A percentile compares a stretch with the other conserved stretches of the same genome.
Evolutionary conservation across 2,113 vertebrate species (phyloP).

Genomic region (Hoplias malabaricus): DNA sequence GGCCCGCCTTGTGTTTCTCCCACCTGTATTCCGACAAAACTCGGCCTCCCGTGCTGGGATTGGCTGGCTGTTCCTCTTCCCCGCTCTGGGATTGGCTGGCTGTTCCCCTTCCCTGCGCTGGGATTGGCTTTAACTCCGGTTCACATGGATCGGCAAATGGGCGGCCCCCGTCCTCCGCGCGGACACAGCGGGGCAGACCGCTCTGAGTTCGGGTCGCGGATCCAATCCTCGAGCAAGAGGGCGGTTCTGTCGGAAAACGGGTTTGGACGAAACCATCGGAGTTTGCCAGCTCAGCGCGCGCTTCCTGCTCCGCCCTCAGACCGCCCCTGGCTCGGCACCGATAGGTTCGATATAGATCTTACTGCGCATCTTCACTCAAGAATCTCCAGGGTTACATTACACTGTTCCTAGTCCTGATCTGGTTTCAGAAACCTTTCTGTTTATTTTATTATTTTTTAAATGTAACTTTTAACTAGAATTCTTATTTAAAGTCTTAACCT

Average conservation of each 20-base stretch:
- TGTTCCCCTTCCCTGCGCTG: not conserved
- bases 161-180: not conserved
- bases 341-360: too few species aligned
- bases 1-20: not conserved
- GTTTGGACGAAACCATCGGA: conserved; percentile 45
- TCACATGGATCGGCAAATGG: not conserved
- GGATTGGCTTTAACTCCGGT: not conserved
- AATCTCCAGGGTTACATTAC: too few species aligned
- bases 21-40: not conserved
- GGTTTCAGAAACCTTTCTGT: too few species aligned
- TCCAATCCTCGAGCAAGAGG: not conserved
- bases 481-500: too few species aligned
- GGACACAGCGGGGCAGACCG: not conserved
- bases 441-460: too few species aligned
- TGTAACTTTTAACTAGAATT: too few species aligned
- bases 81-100: not conserved
- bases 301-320: conserved; percentile 75
- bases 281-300: conserved; percentile 80
- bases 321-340: conserved; percentile 65
- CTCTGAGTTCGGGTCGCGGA: not conserved
- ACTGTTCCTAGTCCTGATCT: too few species aligned
- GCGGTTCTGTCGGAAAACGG: not conserved
- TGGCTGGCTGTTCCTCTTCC: not conserved
- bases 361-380: too few species aligned
- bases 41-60: not conserved